These are phyloP conservation scores for Andrena chrysosceles DNA, from an alignment of 2,888 invertebrate genomes.

Conservation along the genomic window DNA sequence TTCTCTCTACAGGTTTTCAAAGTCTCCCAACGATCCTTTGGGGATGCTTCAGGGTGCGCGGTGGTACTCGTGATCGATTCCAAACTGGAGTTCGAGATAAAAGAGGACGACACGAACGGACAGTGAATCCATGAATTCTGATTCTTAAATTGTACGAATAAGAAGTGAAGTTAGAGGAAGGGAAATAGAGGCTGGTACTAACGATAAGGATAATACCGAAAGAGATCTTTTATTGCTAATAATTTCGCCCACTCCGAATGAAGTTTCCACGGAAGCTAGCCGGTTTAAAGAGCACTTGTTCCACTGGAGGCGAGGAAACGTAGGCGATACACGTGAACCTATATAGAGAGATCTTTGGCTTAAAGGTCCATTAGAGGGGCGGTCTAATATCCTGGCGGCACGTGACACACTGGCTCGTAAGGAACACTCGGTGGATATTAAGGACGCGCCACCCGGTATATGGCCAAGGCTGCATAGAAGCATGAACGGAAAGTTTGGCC, in stretches of 20 bases:
- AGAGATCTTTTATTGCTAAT: neutral
- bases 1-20: neutral
- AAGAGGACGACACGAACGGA: neutral
- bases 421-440: constrained; percentile 80
- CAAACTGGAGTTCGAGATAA: neutral
- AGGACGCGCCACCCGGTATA: constrained; percentile 65
- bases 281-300: neutral
- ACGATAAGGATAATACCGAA: neutral
- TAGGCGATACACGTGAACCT: constrained; percentile 50
- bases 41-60: neutral
- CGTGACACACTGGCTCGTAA: constrained; percentile 77
- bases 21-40: neutral
- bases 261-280: neutral
- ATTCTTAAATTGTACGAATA: too few relatives aligned
- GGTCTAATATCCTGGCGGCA: constrained; percentile 75
- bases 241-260: neutral
- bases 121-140: too few relatives aligned
- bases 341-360: constrained; percentile 70
- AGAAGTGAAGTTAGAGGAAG: neutral
- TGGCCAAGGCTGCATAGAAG: constrained; percentile 56
- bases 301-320: constrained; percentile 14
- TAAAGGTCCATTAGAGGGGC: constrained; percentile 77
- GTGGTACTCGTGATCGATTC: neutral
- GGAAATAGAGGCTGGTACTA: too few relatives aligned
- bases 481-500: constrained; percentile 55